phyloP scores from a whole-genome alignment of 2,888 invertebrate genomes.

The Eupithecia subumbrata region DNA sequence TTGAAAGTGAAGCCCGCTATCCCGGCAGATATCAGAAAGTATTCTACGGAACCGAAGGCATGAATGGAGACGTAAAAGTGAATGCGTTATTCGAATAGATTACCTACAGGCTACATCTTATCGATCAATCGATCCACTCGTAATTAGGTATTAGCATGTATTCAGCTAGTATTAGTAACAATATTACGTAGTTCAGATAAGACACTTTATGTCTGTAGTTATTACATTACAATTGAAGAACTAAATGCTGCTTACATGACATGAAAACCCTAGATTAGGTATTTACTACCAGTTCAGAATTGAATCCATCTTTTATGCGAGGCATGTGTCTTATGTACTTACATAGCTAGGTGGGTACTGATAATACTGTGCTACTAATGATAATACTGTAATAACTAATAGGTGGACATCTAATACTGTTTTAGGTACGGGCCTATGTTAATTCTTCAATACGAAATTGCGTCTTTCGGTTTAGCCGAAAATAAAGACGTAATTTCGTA shows the following conservation, averaged over 20 bases:
- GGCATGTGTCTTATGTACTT: too few relatives aligned
- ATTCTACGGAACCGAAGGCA: conserved; percentile 14
- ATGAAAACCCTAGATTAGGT: neutral
- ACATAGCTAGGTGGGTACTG: too few relatives aligned
- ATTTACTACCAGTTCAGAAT: neutral
- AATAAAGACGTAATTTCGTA: too few relatives aligned
- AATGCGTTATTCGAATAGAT: conserved; percentile 33
- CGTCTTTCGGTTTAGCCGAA: too few relatives aligned
- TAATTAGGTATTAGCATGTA: neutral
- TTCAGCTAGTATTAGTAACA: neutral
- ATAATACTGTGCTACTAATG: too few relatives aligned
- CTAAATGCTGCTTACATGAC: neutral
- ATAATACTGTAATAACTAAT: too few relatives aligned
- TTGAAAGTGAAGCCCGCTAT: conserved; percentile 19
- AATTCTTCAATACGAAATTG: too few relatives aligned
- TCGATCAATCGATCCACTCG: conserved; percentile 11
- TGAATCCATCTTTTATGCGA: neutral
- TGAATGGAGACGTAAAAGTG: conserved; percentile 22
- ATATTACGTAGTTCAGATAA: neutral
- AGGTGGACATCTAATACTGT: too few relatives aligned
- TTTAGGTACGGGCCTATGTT: too few relatives aligned
- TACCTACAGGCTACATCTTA: too few relatives aligned
- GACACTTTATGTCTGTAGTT: neutral
- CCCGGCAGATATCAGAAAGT: conserved; percentile 37
- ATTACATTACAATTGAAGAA: neutral